Evolutionary conservation across 2,888 invertebrate species (phyloP).

Genomic region (Agrilus biguttatus): DNA sequence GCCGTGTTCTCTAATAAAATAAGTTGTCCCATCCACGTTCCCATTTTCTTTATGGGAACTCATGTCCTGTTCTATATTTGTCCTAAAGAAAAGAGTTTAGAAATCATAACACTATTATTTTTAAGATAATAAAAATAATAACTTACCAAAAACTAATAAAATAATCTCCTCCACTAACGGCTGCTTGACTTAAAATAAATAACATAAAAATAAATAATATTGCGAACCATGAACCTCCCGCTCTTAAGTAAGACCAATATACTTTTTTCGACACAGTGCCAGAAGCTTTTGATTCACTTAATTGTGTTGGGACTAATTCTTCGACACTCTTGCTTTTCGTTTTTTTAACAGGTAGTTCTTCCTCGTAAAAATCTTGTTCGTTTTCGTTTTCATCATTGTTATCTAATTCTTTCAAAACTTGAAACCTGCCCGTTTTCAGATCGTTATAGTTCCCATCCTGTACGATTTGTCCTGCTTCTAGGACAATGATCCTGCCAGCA

Average conservation of each 20-base stretch:
- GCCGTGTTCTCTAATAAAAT: no score
- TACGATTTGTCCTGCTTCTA: slow-evolving; percentile 38
- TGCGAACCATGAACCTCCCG: slow-evolving; percentile 13
- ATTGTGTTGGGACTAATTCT: background rate
- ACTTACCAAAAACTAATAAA: slow-evolving; percentile 12
- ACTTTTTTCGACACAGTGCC: slow-evolving; percentile 14
- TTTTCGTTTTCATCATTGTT: slow-evolving; percentile 24
- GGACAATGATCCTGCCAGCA: slow-evolving; percentile 35
- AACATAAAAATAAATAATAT: slow-evolving; percentile 10
- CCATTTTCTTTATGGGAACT: background rate
- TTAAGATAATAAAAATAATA: no score
- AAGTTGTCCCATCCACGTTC: no score
- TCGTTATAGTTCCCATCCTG: slow-evolving; percentile 44
- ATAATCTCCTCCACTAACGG: slow-evolving; percentile 13
- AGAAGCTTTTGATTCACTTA: slow-evolving; percentile 12
- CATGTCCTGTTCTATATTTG: slow-evolving; percentile 5
- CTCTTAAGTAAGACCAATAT: slow-evolving; percentile 16
- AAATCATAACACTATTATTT: no score
- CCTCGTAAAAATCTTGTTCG: slow-evolving; percentile 5
- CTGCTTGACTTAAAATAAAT: slow-evolving; percentile 12
- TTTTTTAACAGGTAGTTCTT: background rate
- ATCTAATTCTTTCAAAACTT: slow-evolving; percentile 2
- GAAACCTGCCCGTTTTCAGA: slow-evolving; percentile 5
- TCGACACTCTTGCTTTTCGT: background rate
- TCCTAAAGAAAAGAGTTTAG: slow-evolving; percentile 3